Base-by-base conservation (phyloP, 2,888 invertebrate genomes). In the Lithophane ornitopus region DNA sequence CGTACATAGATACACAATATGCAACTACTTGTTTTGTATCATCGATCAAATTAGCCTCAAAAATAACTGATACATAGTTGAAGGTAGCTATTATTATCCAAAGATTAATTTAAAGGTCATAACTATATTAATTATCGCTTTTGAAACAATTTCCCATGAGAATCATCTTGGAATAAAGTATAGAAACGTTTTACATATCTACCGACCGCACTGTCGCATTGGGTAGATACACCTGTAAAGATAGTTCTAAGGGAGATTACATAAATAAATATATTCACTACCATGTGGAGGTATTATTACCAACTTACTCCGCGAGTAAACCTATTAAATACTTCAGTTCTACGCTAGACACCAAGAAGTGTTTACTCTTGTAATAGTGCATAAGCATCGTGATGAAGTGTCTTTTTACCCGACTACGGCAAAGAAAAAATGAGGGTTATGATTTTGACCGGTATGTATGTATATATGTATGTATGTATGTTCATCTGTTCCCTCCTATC, bases 51-150 rank as follows among this genome's bases (percentile, higher is more conserved):
- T 14, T 54, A 63, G 39, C 19, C 39, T 52, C 16, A 65, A 52
- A 22, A 63, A 26, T 26, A 56, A 56, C 14, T 26, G 7, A 62
- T 76, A 52, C 34, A 34, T 44, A 19, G 28, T 34, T 44, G 44
- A 41, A 49, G 6, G 49, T n/a, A 59, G n/a, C 16, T 59, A 74
- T 59, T 59, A 46, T 59, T 41, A 74, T 49, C 28, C 16, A 44
- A 54, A 44, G 16, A 76, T 76, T 26, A 16, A 44, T 46, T 54
- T 41, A 28, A 74, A 73, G 59, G 74, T 74, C 28, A 74, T 41
- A 46, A 34, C 6, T 6, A 34, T 22, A 56, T 46, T 14, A 34
- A 49, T 44, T 26, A 62, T 22, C 16, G 11, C 3, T 11, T 26
- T 49, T 41, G 16, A 74, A 74, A n/a, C 28, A 8, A 58, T n/a